These are phyloP conservation scores for Sarcophaga peregrina DNA, from an alignment of 1,140 invertebrate genomes.

Conservation along the genomic window DNA sequence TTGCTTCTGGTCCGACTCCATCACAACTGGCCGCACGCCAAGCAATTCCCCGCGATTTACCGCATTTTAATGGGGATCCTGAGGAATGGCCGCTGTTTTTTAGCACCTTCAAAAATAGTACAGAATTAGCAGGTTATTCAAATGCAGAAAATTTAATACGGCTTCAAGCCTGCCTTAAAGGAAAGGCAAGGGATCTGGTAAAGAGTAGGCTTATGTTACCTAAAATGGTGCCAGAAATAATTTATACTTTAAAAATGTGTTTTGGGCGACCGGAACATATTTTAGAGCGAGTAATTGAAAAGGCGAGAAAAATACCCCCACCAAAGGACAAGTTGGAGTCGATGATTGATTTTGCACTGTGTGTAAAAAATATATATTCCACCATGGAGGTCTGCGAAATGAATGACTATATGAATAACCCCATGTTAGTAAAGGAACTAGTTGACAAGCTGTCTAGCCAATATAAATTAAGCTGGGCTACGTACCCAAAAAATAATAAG, in stretches of 20 bases:
- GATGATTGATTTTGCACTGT: conserved; percentile 29
- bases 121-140: conserved; percentile 21
- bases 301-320: background rate
- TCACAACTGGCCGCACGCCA: conserved; percentile 26
- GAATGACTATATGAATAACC: background rate
- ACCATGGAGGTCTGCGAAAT: conserved; percentile 32
- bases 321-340: conserved; percentile 28
- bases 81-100: conserved; percentile 38
- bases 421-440: conserved; percentile 33
- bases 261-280: background rate
- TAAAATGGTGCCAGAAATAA: conserved; percentile 15
- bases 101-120: conserved; percentile 34
- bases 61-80: conserved; percentile 13
- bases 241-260: conserved; percentile 21
- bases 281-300: conserved; percentile 14
- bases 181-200: conserved; percentile 16
- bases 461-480: conserved; percentile 20
- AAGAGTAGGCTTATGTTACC: too few relatives aligned
- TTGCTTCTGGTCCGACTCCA: background rate
- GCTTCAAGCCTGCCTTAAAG: conserved; percentile 32
- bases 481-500: background rate
- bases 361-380: conserved; percentile 38
- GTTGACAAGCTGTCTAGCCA: conserved; percentile 21
- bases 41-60: conserved; percentile 19
- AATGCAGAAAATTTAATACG: conserved; percentile 39